These are phyloP conservation scores for Mormyrus iriodes DNA, from an alignment of 2,113 vertebrate genomes.

Conservation along the genomic window DNA sequence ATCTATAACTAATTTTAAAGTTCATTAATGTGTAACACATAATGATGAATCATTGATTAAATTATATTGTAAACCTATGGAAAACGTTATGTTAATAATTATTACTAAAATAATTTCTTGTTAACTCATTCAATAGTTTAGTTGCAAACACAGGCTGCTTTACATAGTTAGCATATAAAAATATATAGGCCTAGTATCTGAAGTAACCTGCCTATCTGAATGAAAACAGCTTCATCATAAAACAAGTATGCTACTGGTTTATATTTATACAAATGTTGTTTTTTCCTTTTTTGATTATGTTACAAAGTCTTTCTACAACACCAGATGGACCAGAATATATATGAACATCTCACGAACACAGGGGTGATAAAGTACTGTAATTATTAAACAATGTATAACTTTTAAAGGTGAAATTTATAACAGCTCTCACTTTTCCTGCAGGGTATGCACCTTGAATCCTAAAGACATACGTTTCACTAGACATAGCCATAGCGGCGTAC, in stretches of 20 bases:
- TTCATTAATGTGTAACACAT: neutral
- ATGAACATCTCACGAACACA: neutral
- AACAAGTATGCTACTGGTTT: neutral
- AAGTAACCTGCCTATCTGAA: neutral
- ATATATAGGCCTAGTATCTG: neutral
- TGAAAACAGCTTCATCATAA: neutral
- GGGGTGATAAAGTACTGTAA: neutral
- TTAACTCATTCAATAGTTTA: neutral
- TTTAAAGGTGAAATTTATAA: neutral
- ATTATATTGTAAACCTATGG: neutral
- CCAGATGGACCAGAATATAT: neutral
- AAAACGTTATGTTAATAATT: neutral
- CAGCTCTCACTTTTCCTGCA: neutral
- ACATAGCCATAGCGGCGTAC: neutral
- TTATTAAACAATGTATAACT: neutral
- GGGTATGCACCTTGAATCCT: neutral
- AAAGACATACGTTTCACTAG: neutral
- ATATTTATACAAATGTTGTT: neutral
- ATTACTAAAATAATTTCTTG: neutral
- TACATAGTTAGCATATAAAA: neutral
- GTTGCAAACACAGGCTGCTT: neutral
- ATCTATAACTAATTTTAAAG: neutral
- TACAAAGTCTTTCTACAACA: neutral
- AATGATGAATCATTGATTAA: neutral
- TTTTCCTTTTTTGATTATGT: neutral